Conservation (phyloP, 2,797 vertebrate species). For the Carapus acus region DNA sequence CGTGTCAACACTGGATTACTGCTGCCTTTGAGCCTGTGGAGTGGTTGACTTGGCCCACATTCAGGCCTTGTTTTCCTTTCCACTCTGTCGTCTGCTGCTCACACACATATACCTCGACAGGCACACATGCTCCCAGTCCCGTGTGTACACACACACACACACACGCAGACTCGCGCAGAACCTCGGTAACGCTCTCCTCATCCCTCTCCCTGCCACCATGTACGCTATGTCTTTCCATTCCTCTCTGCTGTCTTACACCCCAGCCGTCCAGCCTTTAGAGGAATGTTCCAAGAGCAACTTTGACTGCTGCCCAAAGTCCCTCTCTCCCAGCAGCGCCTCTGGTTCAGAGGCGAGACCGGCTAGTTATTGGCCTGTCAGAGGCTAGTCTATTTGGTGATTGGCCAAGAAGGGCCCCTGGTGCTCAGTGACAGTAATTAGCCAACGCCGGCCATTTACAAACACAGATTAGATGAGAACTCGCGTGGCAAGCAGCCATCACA, state of each 20-base stretch:
- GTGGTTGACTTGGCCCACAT: constrained; percentile 71
- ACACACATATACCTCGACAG: constrained; percentile 50
- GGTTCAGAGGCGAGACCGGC: constrained; percentile 63
- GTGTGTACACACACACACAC: constrained; percentile 46
- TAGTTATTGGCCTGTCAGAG: constrained; percentile 67
- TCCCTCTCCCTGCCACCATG: constrained; percentile 6
- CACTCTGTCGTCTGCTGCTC: constrained; percentile 63
- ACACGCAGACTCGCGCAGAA: constrained; percentile 12
- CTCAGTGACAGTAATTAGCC: constrained; percentile 93
- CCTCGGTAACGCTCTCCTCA: constrained; percentile 33
- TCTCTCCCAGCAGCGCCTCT: constrained; percentile 60
- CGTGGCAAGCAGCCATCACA: constrained; percentile 84
- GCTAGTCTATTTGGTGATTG: constrained; percentile 68
- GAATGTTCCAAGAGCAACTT: constrained; percentile 63
- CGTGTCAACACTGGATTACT: constrained; percentile 75
- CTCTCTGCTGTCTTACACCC: constrained; percentile 27
- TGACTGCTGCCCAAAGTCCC: constrained; percentile 47
- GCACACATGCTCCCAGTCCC: constrained; percentile 44
- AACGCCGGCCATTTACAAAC: constrained; percentile 94
- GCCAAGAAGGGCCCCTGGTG: constrained; percentile 70
- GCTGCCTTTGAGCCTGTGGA: constrained; percentile 71
- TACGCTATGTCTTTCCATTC: constrained; percentile 42
- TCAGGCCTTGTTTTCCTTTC: constrained; percentile 73
- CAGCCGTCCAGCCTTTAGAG: constrained; percentile 59
- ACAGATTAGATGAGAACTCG: constrained; percentile 85